These are phyloP conservation scores for Pandemis heparana DNA, from an alignment of 2,888 invertebrate genomes.

Conservation along the genomic window DNA sequence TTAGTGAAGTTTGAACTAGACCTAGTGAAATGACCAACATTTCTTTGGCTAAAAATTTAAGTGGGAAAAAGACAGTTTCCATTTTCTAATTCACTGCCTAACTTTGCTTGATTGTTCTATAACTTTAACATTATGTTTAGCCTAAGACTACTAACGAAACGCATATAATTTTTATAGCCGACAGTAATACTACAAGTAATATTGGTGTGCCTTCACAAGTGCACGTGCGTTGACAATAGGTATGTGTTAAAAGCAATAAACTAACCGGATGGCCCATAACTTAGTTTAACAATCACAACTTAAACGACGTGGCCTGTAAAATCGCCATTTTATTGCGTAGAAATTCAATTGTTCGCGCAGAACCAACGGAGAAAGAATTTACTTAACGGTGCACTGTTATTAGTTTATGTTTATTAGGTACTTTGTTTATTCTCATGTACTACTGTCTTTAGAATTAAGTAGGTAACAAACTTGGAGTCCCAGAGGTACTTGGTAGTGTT, in stretches of 20 bases:
- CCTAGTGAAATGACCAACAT: not conserved
- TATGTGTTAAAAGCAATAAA: constrained; percentile 7
- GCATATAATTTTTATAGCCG: not conserved
- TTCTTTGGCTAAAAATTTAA: not conserved
- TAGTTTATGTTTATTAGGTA: constrained; percentile 2
- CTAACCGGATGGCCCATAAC: constrained; percentile 7
- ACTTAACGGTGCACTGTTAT: constrained; percentile 3
- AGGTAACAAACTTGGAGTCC: not conserved
- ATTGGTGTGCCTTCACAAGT: not conserved
- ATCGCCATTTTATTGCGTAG: not conserved
- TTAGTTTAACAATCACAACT: constrained; percentile 2
- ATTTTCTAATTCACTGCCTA: not conserved
- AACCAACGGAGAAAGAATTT: constrained; percentile 4
- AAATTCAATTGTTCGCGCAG: constrained; percentile 9
- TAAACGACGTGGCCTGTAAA: not conserved
- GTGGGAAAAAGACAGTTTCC: not conserved
- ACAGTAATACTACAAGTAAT: not conserved
- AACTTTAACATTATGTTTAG: not conserved
- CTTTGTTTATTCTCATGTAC: not conserved
- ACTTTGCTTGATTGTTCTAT: not conserved
- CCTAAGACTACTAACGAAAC: not conserved
- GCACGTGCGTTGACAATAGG: not conserved
- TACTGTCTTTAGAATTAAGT: not conserved
- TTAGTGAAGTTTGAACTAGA: not conserved
- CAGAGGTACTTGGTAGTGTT: not conserved